Conservation (phyloP, 2,797 vertebrate genomes). For the Miopithecus talapoin region DNA sequence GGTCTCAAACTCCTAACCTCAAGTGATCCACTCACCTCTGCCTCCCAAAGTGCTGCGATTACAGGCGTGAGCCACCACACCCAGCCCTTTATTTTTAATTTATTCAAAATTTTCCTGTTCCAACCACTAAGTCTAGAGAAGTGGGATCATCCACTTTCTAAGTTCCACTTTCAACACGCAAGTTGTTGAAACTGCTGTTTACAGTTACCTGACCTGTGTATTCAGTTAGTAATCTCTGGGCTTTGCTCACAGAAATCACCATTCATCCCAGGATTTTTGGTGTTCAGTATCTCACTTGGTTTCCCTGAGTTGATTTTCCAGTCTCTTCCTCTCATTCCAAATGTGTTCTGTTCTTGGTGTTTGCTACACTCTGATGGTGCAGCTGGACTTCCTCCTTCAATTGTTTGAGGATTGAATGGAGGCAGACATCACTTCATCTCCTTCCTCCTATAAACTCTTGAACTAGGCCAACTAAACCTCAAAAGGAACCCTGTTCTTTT, state of each 20-base stretch:
- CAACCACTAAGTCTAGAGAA: not conserved
- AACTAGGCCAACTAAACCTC: not conserved
- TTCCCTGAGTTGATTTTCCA: not conserved
- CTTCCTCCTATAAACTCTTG: not conserved
- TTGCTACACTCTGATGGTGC: not conserved
- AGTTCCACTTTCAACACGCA: not conserved
- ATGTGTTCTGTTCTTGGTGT: not conserved
- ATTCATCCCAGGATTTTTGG: not conserved
- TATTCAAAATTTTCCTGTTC: not conserved
- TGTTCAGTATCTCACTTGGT: not conserved
- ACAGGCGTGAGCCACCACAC: no score
- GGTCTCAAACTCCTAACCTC: no score
- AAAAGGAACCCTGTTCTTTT: not conserved
- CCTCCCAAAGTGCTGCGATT: no score
- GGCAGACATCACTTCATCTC: not conserved
- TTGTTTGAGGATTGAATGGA: not conserved
- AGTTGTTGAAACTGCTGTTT: not conserved
- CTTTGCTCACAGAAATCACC: not conserved
- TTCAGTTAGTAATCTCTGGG: not conserved
- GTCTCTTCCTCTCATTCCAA: conserved; percentile 9
- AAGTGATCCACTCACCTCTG: no score
- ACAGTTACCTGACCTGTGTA: not conserved
- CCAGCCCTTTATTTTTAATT: not conserved
- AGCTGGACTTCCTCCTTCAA: not conserved
- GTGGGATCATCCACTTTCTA: not conserved